Evolutionary conservation across 2,113 vertebrate species (phyloP), one percentile per base, ranked within the genome.

Genomic region (Pongo abelii): DNA sequence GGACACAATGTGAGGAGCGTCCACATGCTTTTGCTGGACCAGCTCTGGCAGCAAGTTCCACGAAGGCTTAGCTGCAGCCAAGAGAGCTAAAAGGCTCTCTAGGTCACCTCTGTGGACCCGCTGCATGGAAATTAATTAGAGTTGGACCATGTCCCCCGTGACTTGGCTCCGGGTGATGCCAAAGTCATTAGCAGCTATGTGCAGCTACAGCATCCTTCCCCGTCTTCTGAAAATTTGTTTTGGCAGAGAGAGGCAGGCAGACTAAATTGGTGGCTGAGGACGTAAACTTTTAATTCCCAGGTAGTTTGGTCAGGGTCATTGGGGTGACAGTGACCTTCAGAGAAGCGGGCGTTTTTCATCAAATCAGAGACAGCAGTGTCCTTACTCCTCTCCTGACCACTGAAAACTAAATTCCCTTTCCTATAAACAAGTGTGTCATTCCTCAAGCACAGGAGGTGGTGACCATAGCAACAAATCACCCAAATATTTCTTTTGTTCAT

Each of bases 251-350:
- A 94, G n/a, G 72, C 10, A 9, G 55, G 27, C 61, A 74, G 14
- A 61, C 43, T 2, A 35, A 52, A 17, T 8, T 85, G 20, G 59
- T 61, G 69, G n/a, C 94, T 32, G 27, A 91, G 59, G 61, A 91
- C 4, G 59, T 64, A 64, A 85, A 79, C 30, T 91, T 91, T 95
- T 87, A 93, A 97, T 95, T 89, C 72, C 69, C 27, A 52, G 78
- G n/a, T 91, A 35, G 52, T 80, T 80, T n/a, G 13, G 27, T 85
- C 18, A 38, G 74, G 70, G 90, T 84, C 92, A 22, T 0, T 35
- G 46, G 64, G 52, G 46, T 77, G 59, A 6, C 48, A 23, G 23
- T n/a, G 93, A 89, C 86, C 61, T 74, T 32, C 64, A 52, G 89
- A 50, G 38, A 72, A 13, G 30, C 50, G 30, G 52, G 4, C 0